These are phyloP conservation scores for Rhopalosiphum nymphaeae DNA, from an alignment of 2,888 invertebrate species.

Conservation along the genomic window DNA sequence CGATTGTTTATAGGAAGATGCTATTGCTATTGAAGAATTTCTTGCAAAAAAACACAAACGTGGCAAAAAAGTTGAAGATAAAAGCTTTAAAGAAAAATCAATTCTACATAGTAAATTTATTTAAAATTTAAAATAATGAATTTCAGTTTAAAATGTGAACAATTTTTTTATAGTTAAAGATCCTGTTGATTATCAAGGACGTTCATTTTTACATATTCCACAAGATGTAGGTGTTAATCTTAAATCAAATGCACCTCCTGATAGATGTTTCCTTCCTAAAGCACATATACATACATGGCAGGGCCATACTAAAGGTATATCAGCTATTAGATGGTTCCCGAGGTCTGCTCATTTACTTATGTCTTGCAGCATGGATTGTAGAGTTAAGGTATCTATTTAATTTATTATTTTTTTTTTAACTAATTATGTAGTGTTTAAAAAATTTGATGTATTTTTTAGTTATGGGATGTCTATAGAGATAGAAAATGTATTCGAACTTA, in stretches of 20 bases:
- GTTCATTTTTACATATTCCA: constrained; percentile 93
- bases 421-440: not conserved
- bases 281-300: constrained; percentile 96
- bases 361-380: constrained; percentile 96
- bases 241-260: constrained; percentile 88
- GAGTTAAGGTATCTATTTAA: constrained; percentile 81
- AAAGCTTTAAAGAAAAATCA: constrained; percentile 94
- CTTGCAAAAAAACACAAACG: constrained; percentile 91
- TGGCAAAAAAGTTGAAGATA: constrained; percentile 88
- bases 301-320: constrained; percentile 96
- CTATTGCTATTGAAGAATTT: constrained; percentile 94
- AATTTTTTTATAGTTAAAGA: constrained; percentile 81
- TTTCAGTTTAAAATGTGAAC: not conserved
- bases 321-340: constrained; percentile 95
- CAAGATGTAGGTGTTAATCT: constrained; percentile 93
- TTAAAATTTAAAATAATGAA: constrained; percentile 11
- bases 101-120: constrained; percentile 83
- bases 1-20: constrained; percentile 78
- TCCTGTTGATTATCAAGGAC: constrained; percentile 94
- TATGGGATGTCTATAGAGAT: constrained; percentile 99
- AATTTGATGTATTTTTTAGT: constrained; percentile 71
- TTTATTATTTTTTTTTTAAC: not conserved
- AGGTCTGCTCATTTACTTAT: constrained; percentile 92
- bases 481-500: constrained; percentile 94
- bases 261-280: constrained; percentile 96